Evolutionary conservation across 2,113 vertebrate species (phyloP).

Genomic region (Rhegmatorhina hoffmannsi): DNA sequence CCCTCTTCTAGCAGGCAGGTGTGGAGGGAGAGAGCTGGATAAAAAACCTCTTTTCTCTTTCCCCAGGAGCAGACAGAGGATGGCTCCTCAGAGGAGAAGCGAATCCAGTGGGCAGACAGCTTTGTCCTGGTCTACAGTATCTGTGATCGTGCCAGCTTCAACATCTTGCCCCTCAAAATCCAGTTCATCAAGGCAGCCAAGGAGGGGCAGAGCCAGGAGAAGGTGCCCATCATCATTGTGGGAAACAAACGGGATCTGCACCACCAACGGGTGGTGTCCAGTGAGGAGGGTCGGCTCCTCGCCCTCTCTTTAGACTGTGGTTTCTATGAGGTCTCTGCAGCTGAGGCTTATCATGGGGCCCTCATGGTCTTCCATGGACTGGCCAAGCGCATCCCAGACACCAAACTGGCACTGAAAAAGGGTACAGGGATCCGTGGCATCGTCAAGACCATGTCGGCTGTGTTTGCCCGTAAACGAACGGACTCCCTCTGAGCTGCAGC

Average conservation of each 20-base stretch:
- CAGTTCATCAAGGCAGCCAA: conserved; percentile 82
- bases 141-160: conserved; percentile 87
- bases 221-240: conserved; percentile 83
- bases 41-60: background rate
- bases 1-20: background rate
- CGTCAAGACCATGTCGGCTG: conserved; percentile 84
- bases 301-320: conserved; percentile 82
- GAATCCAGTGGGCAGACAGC: conserved; percentile 86
- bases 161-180: conserved; percentile 76
- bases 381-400: conserved; percentile 77
- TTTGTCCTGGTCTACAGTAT: conserved; percentile 89
- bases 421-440: conserved; percentile 81
- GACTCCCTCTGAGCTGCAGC: conserved; percentile 77
- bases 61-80: conserved; percentile 71
- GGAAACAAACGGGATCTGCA: conserved; percentile 86
- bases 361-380: conserved; percentile 83
- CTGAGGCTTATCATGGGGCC: conserved; percentile 85
- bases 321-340: conserved; percentile 86
- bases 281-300: conserved; percentile 84
- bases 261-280: conserved; percentile 80
- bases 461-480: conserved; percentile 81
- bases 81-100: conserved; percentile 76
- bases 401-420: conserved; percentile 74
- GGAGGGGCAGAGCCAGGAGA: conserved; percentile 74
- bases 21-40: fast-evolving